Evolutionary conservation across 2,888 invertebrate species (phyloP).

Genomic region (Scaptomyza parva): DNA sequence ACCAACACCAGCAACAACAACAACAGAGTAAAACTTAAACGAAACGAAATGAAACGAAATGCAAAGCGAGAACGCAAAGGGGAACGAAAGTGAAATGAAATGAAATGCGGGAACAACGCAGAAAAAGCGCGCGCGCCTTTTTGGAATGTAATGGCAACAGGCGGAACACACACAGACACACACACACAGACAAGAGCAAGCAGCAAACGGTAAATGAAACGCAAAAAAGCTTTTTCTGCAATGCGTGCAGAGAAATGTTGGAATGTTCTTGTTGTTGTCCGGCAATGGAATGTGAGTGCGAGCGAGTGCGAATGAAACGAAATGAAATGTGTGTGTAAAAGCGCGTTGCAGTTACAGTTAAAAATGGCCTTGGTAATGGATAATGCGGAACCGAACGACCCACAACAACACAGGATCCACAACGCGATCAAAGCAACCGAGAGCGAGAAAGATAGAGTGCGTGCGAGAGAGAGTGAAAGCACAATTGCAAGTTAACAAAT

Average conservation of each 20-base stretch:
- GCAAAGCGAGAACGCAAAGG: no score
- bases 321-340: neutral
- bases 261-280: no score
- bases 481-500: constrained; percentile 9
- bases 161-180: constrained; percentile 38
- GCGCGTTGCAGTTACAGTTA: no score
- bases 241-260: no score
- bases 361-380: no score
- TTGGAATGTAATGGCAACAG: constrained; percentile 54
- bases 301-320: no score
- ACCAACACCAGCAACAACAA: constrained; percentile 3
- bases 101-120: constrained; percentile 13
- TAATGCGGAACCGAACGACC: no score
- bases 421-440: no score
- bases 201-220: constrained; percentile 61
- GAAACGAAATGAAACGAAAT: constrained; percentile 14
- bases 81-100: constrained; percentile 23
- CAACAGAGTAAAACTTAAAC: neutral
- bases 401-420: neutral
- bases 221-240: constrained; percentile 35
- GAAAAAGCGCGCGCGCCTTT: constrained; percentile 38
- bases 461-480: neutral
- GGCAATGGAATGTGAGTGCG: neutral
- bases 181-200: constrained; percentile 48
- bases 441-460: neutral